These are phyloP conservation scores for Tragelaphus buxtoni DNA, from an alignment of 2,113 vertebrate species.

Conservation along the genomic window DNA sequence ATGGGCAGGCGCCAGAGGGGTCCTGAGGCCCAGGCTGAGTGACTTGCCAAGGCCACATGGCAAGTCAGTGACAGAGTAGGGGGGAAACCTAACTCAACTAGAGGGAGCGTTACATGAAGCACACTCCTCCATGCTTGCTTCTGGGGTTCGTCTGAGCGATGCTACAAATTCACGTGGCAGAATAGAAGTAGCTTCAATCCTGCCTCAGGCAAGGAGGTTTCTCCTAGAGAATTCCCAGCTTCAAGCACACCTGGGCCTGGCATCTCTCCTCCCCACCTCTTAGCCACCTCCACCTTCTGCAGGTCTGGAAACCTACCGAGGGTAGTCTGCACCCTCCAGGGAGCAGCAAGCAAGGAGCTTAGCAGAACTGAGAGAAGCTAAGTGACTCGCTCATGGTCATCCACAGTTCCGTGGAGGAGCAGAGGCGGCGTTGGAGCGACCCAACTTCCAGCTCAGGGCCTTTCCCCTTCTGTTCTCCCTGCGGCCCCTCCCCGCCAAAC, in stretches of 20 bases:
- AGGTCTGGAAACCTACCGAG: background rate
- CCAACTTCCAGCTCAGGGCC: background rate
- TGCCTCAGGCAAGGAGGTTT: background rate
- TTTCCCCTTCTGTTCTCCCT: background rate
- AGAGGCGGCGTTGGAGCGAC: background rate
- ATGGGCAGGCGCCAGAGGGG: background rate
- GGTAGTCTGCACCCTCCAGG: background rate
- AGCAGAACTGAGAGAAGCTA: background rate
- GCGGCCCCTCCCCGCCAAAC: background rate
- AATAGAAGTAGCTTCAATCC: background rate
- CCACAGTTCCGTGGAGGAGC: background rate
- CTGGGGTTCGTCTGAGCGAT: background rate
- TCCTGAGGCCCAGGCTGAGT: background rate
- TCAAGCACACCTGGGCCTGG: background rate
- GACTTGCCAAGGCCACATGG: background rate
- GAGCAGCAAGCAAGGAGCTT: background rate
- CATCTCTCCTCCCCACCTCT: background rate
- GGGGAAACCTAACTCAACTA: background rate
- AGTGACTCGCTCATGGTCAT: background rate
- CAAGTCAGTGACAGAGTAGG: background rate
- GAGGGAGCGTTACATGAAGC: fast-evolving
- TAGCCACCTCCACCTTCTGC: background rate
- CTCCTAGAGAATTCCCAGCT: background rate
- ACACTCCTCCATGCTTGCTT: background rate
- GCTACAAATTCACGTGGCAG: background rate